phyloP scores from a whole-genome alignment of 2,113 vertebrate species.

The Rhinopomastus cyanomelas region DNA sequence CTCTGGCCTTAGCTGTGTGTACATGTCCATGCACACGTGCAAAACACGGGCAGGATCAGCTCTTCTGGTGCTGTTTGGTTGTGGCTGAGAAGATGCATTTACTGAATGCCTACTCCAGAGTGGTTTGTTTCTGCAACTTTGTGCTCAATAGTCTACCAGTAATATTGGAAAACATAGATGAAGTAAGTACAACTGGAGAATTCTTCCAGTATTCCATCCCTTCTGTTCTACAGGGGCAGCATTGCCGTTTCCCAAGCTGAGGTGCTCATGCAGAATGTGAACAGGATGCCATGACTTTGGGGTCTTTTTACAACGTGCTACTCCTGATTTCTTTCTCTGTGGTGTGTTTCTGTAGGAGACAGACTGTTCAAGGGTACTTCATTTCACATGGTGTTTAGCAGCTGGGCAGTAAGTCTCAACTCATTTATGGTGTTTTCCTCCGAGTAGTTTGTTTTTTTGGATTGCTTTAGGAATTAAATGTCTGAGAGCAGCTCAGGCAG shows the following conservation, averaged over 20 bases:
- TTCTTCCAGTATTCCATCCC: background rate
- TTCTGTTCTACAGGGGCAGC: background rate
- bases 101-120: background rate
- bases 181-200: background rate
- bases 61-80: background rate
- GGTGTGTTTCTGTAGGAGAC: background rate
- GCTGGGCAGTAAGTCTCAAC: background rate
- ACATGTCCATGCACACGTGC: rapidly evolving
- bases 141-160: background rate
- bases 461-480: background rate
- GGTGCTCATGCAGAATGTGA: background rate
- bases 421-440: background rate
- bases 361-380: background rate
- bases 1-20: no score
- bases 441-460: background rate
- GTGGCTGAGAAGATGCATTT: background rate
- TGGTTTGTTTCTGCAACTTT: background rate
- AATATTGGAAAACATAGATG: background rate
- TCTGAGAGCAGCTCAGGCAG: background rate
- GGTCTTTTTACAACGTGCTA: background rate
- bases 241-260: background rate
- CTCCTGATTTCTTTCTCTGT: background rate
- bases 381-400: background rate
- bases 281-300: background rate
- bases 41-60: background rate